Percentiles rank a stretch among this genome's conserved stretches.
Conservation (phyloP, 2,113 vertebrate species). For the Riparia riparia region DNA sequence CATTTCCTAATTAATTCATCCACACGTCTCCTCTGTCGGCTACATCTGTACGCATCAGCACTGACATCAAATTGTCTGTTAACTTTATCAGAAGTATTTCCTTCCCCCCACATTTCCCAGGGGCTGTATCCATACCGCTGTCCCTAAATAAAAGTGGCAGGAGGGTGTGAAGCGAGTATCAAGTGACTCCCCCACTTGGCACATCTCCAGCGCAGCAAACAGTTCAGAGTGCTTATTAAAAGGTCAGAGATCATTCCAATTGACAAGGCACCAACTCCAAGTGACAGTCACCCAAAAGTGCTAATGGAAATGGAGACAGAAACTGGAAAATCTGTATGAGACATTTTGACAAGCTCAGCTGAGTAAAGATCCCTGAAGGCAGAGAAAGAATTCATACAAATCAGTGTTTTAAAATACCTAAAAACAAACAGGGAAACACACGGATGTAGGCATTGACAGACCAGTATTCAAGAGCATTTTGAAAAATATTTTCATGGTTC, state of each 20-base stretch:
- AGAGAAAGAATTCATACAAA: neutral
- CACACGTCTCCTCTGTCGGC: neutral
- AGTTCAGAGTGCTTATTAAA: slow-evolving; percentile 49
- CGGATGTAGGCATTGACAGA: neutral
- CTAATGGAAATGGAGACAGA: slow-evolving; percentile 59
- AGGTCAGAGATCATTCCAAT: slow-evolving; percentile 22
- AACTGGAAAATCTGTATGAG: slow-evolving; percentile 55
- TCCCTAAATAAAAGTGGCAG: slow-evolving; percentile 63
- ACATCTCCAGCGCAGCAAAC: neutral
- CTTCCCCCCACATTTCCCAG: slow-evolving; percentile 39
- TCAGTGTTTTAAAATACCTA: neutral
- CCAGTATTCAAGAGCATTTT: neutral
- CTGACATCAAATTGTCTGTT: slow-evolving; percentile 56
- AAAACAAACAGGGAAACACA: neutral
- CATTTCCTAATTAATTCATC: slow-evolving; percentile 70
- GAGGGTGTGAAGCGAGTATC: neutral
- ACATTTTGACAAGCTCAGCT: slow-evolving; percentile 49
- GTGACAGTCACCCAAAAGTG: slow-evolving; percentile 58
- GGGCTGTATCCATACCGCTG: slow-evolving; percentile 26
- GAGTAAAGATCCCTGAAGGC: neutral
- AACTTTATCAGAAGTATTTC: slow-evolving; percentile 67
- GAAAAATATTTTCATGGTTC: slow-evolving; percentile 8
- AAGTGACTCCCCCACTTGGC: neutral
- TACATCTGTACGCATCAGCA: slow-evolving; percentile 50
- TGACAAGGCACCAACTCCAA: slow-evolving; percentile 36